phyloP scores from a whole-genome alignment of 1,140 invertebrate species.

The Pectinophora gossypiella region DNA sequence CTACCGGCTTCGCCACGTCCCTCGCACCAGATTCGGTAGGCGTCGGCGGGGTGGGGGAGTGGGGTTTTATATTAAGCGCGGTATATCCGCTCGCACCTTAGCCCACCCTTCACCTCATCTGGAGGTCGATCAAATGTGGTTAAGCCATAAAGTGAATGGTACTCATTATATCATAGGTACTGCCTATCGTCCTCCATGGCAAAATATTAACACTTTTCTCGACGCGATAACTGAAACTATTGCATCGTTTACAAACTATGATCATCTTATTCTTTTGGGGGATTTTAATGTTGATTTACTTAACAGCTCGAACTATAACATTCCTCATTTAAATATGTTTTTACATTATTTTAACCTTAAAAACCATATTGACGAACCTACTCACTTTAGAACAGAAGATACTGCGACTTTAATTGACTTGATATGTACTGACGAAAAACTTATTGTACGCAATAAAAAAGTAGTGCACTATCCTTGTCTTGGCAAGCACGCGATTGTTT shows the following conservation, averaged over 20 bases:
- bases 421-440: background rate
- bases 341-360: background rate
- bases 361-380: background rate
- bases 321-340: background rate
- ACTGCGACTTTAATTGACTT: background rate
- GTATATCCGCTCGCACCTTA: background rate
- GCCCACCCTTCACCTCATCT: conserved; percentile 4
- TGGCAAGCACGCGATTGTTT: background rate
- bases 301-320: background rate
- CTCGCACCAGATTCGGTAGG: background rate
- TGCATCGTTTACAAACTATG: background rate
- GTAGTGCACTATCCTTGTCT: background rate
- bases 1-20: conserved; percentile 11
- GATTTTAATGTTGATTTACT: background rate
- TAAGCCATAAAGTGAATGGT: conserved; percentile 2
- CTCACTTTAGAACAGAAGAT: background rate
- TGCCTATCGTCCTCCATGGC: conserved; percentile 8
- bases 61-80: conserved; percentile 11
- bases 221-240: background rate
- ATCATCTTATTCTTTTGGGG: background rate
- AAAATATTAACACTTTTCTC: background rate
- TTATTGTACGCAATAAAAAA: background rate
- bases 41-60: conserved; percentile 13
- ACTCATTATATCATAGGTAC: conserved; percentile 13
- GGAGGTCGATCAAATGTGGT: conserved; percentile 18